Base-by-base conservation (phyloP, 2,797 vertebrate species). In the Darevskia mixta region DNA sequence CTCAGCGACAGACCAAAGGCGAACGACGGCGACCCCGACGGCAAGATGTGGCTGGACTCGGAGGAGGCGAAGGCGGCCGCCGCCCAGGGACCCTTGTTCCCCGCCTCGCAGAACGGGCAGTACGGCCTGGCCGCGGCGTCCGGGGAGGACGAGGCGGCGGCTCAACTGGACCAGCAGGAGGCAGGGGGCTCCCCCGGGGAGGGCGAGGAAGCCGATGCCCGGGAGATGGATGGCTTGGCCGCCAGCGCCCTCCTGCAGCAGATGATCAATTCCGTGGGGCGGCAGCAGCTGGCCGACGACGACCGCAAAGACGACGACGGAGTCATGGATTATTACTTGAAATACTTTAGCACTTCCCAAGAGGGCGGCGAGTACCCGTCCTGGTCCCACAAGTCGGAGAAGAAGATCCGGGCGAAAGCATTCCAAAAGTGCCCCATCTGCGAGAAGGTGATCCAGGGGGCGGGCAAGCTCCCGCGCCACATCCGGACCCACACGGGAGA, bases 361-460 rank as follows among this genome's bases (percentile, higher is more conserved):
- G 98, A 98, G 13, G 97, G 98, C 27, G 98, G 98, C 3, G 96
- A 97, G 20, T 97, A 94, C 91, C 96, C 97, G 0, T 96, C 97
- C 86, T 97, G 97, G 97, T 97, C 97, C 0, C 97, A 97, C 91
- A 97, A 97, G 88, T 98, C 98, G 43, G 99, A 99, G 96, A 98
- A 99, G 96, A 99, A 99, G 97, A 99, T 99, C 98, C 98, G 99
- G 94, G 98, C 99, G 29, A 99, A 99, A 98, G 98, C 99, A 97
- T 99, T 99, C 97, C 99, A 99, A 96, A 99, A 99, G 98, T 99
- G 99, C 96, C 99, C 99, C 96, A 99, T 99, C 96, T 99, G 99
- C 9, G 98, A 98, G 96, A 99, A 99, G 97, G 99, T 99, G 96
- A 99, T 99, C 96, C 99, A 99, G 96, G 99, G 99, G n/a, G 99